Conservation (phyloP, 2,113 vertebrate genomes). For the Steatornis caripensis region DNA sequence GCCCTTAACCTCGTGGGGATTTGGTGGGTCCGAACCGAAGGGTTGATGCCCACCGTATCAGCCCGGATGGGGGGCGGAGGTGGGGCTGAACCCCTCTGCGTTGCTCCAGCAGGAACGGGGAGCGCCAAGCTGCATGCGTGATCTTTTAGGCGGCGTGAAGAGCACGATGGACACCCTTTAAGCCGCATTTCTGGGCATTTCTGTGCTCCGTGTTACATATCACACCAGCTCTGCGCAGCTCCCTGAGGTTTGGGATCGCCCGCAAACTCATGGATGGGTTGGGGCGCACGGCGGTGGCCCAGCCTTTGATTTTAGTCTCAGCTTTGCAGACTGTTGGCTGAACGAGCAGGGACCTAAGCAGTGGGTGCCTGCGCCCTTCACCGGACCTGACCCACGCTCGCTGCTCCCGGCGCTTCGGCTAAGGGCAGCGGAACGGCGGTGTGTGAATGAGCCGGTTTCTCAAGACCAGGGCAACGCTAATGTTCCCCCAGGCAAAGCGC, state of each 20-base stretch:
- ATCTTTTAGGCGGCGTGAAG: background rate
- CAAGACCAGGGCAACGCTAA: background rate
- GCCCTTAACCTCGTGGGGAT: rapidly evolving
- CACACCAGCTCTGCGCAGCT: background rate
- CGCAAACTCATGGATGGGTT: rapidly evolving
- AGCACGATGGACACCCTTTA: rapidly evolving
- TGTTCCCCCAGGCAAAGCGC: conserved; percentile 34
- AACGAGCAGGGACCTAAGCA: background rate
- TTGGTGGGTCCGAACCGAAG: background rate
- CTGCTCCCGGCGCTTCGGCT: background rate
- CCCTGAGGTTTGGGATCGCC: background rate
- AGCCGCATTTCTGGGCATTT: rapidly evolving
- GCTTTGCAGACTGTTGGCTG: background rate
- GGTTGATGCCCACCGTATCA: rapidly evolving
- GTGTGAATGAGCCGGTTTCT: background rate
- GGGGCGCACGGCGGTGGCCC: rapidly evolving
- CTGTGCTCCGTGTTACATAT: rapidly evolving
- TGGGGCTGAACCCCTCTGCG: too few relatives aligned
- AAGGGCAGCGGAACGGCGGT: background rate
- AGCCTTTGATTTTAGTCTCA: background rate
- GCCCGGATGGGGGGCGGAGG: too few relatives aligned
- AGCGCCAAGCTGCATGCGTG: background rate
- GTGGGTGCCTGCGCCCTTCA: background rate
- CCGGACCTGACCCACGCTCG: rapidly evolving
- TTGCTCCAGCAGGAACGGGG: background rate